Evolutionary conservation across 2,888 invertebrate genomes (phyloP).

Genomic region (Rhamphomyia laevipes): DNA sequence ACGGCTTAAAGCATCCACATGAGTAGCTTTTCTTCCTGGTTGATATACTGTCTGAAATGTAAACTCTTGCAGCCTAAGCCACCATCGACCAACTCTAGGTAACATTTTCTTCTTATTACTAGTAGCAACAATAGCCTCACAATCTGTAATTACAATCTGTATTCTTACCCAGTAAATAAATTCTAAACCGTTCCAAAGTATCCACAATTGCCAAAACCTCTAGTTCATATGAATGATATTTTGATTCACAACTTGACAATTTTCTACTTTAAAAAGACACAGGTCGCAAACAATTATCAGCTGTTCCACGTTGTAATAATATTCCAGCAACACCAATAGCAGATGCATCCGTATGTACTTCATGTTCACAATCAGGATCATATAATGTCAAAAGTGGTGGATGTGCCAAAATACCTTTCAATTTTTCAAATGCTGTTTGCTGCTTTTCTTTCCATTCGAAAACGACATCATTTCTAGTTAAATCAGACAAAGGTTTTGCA

Average conservation of each 20-base stretch:
- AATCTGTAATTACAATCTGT: constrained; percentile 7
- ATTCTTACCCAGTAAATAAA: constrained; percentile 23
- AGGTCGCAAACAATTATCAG: background rate
- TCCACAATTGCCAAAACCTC: constrained; percentile 26
- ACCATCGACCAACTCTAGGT: constrained; percentile 36
- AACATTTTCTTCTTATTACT: constrained; percentile 29
- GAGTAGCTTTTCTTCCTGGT: background rate
- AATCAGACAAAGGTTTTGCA: background rate
- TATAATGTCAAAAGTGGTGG: background rate
- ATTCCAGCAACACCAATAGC: background rate
- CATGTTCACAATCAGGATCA: background rate
- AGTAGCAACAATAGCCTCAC: constrained; percentile 9
- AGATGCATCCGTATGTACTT: background rate
- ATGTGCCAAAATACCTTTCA: background rate
- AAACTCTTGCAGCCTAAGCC: constrained; percentile 6
- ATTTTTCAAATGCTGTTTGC: background rate
- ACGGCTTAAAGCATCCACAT: constrained; percentile 5
- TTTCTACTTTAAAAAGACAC: background rate
- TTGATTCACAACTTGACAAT: constrained; percentile 13
- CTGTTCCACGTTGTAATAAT: background rate
- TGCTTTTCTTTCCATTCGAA: background rate
- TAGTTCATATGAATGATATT: constrained; percentile 25
- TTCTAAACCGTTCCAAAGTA: constrained; percentile 24
- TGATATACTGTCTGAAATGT: background rate
- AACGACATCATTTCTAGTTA: background rate